Evolutionary conservation across 2,888 invertebrate species (phyloP).

Genomic region (Andrena bicolor): DNA sequence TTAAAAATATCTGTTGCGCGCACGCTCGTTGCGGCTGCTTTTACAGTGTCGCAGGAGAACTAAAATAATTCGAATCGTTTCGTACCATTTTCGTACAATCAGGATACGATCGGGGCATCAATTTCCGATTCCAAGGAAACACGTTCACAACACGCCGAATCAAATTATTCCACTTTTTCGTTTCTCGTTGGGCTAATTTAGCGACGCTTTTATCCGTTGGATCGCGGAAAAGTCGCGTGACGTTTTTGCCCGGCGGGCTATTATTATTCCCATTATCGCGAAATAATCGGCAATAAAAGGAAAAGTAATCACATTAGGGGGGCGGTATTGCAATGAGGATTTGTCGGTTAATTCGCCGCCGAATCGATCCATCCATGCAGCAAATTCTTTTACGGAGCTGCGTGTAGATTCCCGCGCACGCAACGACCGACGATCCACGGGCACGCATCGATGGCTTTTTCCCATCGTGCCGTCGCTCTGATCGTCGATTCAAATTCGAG

Average conservation of each 20-base stretch:
- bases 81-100: no score
- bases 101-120: background rate
- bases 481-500: slow-evolving; percentile 74
- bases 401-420: slow-evolving; percentile 26
- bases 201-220: background rate
- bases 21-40: background rate
- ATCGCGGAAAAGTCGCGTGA: slow-evolving; percentile 24
- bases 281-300: slow-evolving; percentile 4
- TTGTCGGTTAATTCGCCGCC: slow-evolving; percentile 28
- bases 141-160: background rate
- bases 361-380: slow-evolving; percentile 33
- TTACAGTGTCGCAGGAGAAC: no score
- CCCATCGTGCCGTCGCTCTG: slow-evolving; percentile 59
- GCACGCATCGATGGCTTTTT: slow-evolving; percentile 80
- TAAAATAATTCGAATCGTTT: no score
- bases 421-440: slow-evolving; percentile 68
- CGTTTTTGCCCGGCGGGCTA: background rate
- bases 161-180: background rate
- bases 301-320: slow-evolving; percentile 32
- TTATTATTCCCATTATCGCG: slow-evolving; percentile 23
- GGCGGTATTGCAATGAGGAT: slow-evolving; percentile 22
- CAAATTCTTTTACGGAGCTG: slow-evolving; percentile 19
- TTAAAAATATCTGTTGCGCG: background rate
- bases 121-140: background rate
- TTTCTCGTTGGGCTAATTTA: background rate